These are phyloP conservation scores for Ephydatia muelleri DNA, from an alignment of 37 sponge, comb jelly and placozoan genomes.

Conservation along the genomic window DNA sequence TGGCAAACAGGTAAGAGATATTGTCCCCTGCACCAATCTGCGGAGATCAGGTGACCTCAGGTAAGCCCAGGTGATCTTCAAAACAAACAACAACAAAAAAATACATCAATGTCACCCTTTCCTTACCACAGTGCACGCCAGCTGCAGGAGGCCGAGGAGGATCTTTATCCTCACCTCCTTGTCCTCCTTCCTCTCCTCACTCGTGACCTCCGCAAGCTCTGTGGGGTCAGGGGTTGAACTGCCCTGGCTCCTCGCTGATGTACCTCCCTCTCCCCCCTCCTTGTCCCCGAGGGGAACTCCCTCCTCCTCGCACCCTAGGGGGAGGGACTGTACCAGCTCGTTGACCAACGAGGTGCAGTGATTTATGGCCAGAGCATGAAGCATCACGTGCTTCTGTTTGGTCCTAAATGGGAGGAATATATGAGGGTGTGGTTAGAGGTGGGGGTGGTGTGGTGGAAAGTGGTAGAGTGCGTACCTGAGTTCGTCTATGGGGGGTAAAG, in stretches of 20 bases:
- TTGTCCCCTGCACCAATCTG: constrained; percentile 81
- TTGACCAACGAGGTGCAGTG: neutral
- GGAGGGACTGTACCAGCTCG: neutral
- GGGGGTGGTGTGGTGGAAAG: no score
- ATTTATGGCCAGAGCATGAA: neutral
- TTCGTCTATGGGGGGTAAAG: constrained; percentile 48
- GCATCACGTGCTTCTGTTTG: neutral
- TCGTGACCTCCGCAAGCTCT: constrained; percentile 15
- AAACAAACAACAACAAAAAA: neutral
- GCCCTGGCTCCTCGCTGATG: neutral
- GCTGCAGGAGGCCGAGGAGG: constrained; percentile 39
- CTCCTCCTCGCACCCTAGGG: neutral
- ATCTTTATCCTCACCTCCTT: constrained; percentile 27
- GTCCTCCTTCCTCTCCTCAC: constrained; percentile 49
- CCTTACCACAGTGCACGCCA: constrained; percentile 73
- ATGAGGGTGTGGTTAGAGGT: neutral
- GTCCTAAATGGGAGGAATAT: neutral
- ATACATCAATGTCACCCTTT: neutral
- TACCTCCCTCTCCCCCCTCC: neutral
- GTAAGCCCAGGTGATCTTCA: neutral
- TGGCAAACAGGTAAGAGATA: constrained; percentile 67
- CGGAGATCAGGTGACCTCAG: neutral
- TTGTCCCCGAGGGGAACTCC: neutral
- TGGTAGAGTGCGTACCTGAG: constrained; percentile 2
- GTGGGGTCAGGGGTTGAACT: neutral